Evolutionary conservation across 1,140 invertebrate genomes (phyloP).

Genomic region (Papilio polytes): DNA sequence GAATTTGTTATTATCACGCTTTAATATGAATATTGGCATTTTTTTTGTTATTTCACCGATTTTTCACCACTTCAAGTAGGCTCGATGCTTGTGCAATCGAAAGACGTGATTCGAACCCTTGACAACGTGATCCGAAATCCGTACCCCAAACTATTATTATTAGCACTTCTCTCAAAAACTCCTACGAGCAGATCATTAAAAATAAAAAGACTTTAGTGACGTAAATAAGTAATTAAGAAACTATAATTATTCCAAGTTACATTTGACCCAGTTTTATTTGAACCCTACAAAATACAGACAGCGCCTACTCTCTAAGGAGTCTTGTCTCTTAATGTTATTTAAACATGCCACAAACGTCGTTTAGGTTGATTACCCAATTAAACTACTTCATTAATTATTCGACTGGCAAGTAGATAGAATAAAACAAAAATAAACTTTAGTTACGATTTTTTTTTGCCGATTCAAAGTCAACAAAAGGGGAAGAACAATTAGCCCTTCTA

Average conservation of each 20-base stretch:
- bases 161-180: no score
- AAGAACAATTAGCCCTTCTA: not conserved
- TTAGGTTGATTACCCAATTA: not conserved
- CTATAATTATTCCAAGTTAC: not conserved
- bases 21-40: no score
- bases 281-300: not conserved
- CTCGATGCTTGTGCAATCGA: no score
- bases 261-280: not conserved
- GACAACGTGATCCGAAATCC: no score
- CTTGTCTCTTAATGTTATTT: not conserved
- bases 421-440: not conserved
- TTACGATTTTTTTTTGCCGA: not conserved
- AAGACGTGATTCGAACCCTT: no score
- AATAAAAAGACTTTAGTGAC: no score
- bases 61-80: no score
- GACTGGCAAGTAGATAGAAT: not conserved
- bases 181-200: no score
- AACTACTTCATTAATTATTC: not conserved
- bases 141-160: no score
- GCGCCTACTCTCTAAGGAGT: not conserved
- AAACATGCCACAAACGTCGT: not conserved
- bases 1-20: not conserved
- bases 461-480: not conserved
- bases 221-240: not conserved
- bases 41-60: no score